These are phyloP conservation scores for Murina feae DNA, from an alignment of 2,113 vertebrate species.

Conservation along the genomic window DNA sequence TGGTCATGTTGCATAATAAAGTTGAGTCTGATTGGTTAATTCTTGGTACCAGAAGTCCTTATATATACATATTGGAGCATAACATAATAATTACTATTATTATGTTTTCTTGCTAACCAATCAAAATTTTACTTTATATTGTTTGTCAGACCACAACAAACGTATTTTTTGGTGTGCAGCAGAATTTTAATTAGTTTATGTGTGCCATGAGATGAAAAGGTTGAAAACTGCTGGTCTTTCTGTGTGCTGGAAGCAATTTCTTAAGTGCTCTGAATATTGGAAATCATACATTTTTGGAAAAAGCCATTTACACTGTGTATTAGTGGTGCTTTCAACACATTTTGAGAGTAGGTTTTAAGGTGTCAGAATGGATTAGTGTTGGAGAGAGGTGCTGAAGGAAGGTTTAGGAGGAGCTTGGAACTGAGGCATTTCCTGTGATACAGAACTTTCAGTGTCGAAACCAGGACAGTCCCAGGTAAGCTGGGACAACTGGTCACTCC, in stretches of 20 bases:
- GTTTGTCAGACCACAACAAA: not conserved
- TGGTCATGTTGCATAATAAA: not conserved
- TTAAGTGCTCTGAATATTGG: not conserved
- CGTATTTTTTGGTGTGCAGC: not conserved
- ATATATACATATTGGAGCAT: not conserved
- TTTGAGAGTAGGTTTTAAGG: not conserved
- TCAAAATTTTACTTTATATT: not conserved
- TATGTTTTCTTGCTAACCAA: not conserved
- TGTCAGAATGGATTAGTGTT: not conserved
- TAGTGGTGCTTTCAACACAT: not conserved
- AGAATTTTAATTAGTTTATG: not conserved
- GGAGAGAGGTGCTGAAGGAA: not conserved
- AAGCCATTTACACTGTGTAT: not conserved
- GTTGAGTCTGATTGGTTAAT: not conserved
- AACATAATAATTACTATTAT: not conserved
- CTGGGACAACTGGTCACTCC: not conserved
- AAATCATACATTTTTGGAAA: conserved; percentile 1
- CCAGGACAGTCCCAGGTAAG: not conserved
- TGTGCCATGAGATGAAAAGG: not conserved
- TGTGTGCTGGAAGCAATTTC: not conserved
- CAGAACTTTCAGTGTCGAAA: not conserved
- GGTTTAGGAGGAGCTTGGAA: not conserved
- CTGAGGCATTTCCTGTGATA: not conserved
- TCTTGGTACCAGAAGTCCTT: not conserved
- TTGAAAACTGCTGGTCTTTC: not conserved